These are phyloP conservation scores for Eulithis testata DNA, from an alignment of 2,888 invertebrate species.

Conservation along the genomic window DNA sequence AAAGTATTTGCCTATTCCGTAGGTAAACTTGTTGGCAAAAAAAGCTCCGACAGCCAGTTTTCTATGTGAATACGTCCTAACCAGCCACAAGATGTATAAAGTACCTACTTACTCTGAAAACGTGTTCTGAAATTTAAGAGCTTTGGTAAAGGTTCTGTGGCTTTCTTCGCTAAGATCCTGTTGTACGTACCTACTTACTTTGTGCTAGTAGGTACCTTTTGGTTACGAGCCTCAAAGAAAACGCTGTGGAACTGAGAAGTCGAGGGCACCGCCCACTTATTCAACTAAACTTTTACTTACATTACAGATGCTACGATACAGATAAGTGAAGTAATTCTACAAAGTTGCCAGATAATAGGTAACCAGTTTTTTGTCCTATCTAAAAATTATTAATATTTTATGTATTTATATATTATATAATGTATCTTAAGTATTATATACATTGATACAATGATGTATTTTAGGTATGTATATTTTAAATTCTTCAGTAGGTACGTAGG, in stretches of 20 bases:
- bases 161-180: slow-evolving; percentile 32
- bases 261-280: slow-evolving; percentile 8
- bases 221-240: slow-evolving; percentile 21
- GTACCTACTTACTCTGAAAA: slow-evolving; percentile 35
- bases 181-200: slow-evolving; percentile 19
- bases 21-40: too few relatives aligned
- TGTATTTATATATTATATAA: too few relatives aligned
- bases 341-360: too few relatives aligned
- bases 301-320: too few relatives aligned
- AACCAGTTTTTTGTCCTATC: too few relatives aligned
- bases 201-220: slow-evolving; percentile 5
- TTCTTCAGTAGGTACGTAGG: too few relatives aligned
- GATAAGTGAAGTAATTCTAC: too few relatives aligned
- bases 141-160: slow-evolving; percentile 42
- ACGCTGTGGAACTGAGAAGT: slow-evolving; percentile 13
- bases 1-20: too few relatives aligned
- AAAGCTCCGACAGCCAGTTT: background rate
- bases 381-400: too few relatives aligned
- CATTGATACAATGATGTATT: too few relatives aligned
- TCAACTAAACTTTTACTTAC: background rate
- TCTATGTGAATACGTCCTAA: slow-evolving; percentile 13
- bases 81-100: slow-evolving; percentile 35
- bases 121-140: slow-evolving; percentile 41
- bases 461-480: too few relatives aligned
- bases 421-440: too few relatives aligned